Base-by-base conservation (phyloP, 2,113 vertebrate genomes). In the Atlantisia rogersi region DNA sequence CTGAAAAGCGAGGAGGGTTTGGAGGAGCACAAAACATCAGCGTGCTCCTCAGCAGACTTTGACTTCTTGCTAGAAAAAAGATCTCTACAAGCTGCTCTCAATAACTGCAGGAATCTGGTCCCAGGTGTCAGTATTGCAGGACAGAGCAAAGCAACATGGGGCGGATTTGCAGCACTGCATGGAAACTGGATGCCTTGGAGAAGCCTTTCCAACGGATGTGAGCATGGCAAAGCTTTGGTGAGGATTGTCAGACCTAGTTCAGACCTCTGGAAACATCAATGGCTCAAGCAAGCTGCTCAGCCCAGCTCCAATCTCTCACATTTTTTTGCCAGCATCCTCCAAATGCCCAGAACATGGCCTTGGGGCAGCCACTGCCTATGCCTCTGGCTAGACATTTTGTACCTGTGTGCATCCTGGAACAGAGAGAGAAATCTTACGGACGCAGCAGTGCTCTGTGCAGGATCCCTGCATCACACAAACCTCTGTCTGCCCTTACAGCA, bases 401-500 rank as follows among this genome's bases (percentile, higher is more conserved):
- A 62, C 15, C 55, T 80, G 55, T 37, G 22, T 2, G 1, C 0
- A 2, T 60, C 55, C 68, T 40, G 25, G 37, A 65, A 26, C 29
- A n/a, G 39, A 77, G 14, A 77, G 14, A 22, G 20, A 75, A 10
- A 37, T 9, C 52, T 60, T 42, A 40, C 17, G 59, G 48, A n/a
- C 3, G 35, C 37, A 73, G 40, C 2, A 40, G 20, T 20, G 55
- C 84, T 76, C 52, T 59, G 2, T 21, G 64, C 64, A 69, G 58
- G 65, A 37, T 11, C 73, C 26, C 63, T 79, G 25, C 48, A 87
- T 48, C 65, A 78, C 52, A 21, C 18, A 85, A 86, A 79, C 53
- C 28, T 81, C 73, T 93, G 56, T 5, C 53, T 25, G 24, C 94
- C 91, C 74, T 95, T 96, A 88, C 24, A 92, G 91, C 77, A 94